phyloP scores from a whole-genome alignment of 2,113 vertebrate species.

The Platysteira castanea region DNA sequence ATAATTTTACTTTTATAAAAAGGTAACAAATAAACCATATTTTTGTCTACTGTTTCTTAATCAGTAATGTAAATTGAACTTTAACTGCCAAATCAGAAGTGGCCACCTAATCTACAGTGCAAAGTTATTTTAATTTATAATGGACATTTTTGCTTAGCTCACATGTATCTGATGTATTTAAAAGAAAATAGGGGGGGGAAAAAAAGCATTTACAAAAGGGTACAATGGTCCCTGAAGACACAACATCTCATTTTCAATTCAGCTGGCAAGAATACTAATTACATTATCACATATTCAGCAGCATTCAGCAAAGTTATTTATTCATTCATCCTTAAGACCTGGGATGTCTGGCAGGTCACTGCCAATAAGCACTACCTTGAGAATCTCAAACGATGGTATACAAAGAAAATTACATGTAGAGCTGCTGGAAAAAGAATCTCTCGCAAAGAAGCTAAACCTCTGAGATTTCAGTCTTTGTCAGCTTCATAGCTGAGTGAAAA shows the following conservation, averaged over 20 bases:
- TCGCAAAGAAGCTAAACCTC: conserved; percentile 44
- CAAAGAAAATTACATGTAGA: conserved; percentile 66
- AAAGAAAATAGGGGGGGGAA: conserved; percentile 18
- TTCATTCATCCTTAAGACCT: conserved; percentile 72
- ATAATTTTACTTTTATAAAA: neutral
- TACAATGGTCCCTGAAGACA: conserved; percentile 55
- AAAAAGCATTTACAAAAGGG: conserved; percentile 35
- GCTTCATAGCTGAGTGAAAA: conserved; percentile 29
- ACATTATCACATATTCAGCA: conserved; percentile 74
- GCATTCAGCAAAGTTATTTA: conserved; percentile 75
- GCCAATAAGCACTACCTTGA: conserved; percentile 69
- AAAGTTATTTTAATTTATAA: conserved; percentile 62
- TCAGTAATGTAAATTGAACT: neutral
- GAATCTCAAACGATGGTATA: conserved; percentile 45
- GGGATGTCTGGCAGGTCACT: conserved; percentile 68
- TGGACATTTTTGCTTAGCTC: conserved; percentile 60
- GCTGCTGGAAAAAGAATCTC: conserved; percentile 15
- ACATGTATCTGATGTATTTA: conserved; percentile 35
- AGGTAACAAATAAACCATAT: neutral
- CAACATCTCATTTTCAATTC: conserved; percentile 73
- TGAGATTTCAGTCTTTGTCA: conserved; percentile 44
- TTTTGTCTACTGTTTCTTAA: neutral
- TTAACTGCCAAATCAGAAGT: conserved; percentile 18
- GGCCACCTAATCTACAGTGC: conserved; percentile 34
- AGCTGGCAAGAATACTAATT: conserved; percentile 75